These are phyloP conservation scores for Anguilla pacifica DNA, from an alignment of 2,797 vertebrate genomes.

Conservation along the genomic window DNA sequence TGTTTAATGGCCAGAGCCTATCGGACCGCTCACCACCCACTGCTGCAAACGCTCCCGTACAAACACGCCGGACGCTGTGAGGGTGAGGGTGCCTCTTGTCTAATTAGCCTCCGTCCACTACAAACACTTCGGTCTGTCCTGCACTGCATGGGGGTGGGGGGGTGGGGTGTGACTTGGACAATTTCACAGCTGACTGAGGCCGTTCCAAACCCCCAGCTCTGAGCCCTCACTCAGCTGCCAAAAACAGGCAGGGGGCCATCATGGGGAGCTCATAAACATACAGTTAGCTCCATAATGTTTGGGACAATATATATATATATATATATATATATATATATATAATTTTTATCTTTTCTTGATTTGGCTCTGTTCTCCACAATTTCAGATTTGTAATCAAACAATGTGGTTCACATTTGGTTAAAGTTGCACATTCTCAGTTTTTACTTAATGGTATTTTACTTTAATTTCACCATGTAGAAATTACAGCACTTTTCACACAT, in stretches of 20 bases:
- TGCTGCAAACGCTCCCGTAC: constrained; percentile 6
- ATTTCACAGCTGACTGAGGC: neutral
- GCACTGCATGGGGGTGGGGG: neutral
- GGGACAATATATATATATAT: too few relatives aligned
- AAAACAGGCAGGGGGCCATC: neutral
- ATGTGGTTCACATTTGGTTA: too few relatives aligned
- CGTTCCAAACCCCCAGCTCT: neutral
- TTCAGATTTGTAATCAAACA: too few relatives aligned
- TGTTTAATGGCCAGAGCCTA: neutral
- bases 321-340: too few relatives aligned
- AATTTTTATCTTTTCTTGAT: too few relatives aligned
- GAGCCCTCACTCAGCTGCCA: neutral
- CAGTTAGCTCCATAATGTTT: too few relatives aligned
- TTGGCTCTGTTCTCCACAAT: too few relatives aligned
- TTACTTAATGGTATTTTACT: too few relatives aligned
- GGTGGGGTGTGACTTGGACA: neutral
- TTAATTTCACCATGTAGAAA: too few relatives aligned
- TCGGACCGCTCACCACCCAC: neutral
- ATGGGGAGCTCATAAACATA: neutral
- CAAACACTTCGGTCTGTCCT: neutral
- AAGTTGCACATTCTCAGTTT: too few relatives aligned
- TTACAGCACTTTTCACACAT: too few relatives aligned
- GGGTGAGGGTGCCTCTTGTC: constrained; percentile 8
- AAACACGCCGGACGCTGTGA: neutral
- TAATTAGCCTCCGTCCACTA: neutral